Percentiles rank a stretch among this genome's conserved stretches.
phyloP scores from a whole-genome alignment of 1,140 invertebrate genomes.

The Cheumatopsyche charites region DNA sequence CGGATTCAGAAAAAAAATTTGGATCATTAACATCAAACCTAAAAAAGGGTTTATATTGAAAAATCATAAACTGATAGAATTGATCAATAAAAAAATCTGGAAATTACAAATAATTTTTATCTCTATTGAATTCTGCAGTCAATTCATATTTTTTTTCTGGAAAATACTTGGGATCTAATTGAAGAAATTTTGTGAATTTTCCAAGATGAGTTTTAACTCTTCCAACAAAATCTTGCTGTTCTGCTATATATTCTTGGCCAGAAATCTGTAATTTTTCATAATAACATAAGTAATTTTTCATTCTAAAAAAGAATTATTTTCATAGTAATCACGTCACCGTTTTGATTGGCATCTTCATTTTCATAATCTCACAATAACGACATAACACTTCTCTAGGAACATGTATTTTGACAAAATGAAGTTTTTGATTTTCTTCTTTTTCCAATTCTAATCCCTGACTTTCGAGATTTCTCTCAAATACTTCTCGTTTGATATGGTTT shows the following conservation, averaged over 20 bases:
- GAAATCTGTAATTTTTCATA: constrained; percentile 10
- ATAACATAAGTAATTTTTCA: neutral
- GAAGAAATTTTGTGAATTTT: constrained; percentile 31
- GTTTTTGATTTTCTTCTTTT: constrained; percentile 63
- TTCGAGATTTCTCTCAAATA: constrained; percentile 66
- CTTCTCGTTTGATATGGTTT: constrained; percentile 59
- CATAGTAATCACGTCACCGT: constrained; percentile 56
- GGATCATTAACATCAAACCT: constrained; percentile 83
- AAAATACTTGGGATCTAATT: constrained; percentile 69
- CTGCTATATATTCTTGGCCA: constrained; percentile 33
- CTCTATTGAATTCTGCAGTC: constrained; percentile 84
- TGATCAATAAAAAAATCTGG: neutral
- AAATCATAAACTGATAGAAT: too few relatives aligned
- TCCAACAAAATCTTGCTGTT: constrained; percentile 43
- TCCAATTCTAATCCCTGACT: constrained; percentile 68
- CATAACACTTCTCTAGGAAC: constrained; percentile 80
- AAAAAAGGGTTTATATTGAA: constrained; percentile 48
- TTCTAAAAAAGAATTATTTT: constrained; percentile 2
- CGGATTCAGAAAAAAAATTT: constrained; percentile 85
- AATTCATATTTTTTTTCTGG: constrained; percentile 73
- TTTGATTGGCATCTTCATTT: constrained; percentile 88
- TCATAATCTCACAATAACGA: constrained; percentile 85
- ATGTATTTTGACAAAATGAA: constrained; percentile 76
- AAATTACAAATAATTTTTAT: constrained; percentile 86
- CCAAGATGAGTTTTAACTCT: constrained; percentile 32